These are phyloP conservation scores for Gambusia affinis DNA, from an alignment of 2,113 vertebrate species.

Conservation along the genomic window DNA sequence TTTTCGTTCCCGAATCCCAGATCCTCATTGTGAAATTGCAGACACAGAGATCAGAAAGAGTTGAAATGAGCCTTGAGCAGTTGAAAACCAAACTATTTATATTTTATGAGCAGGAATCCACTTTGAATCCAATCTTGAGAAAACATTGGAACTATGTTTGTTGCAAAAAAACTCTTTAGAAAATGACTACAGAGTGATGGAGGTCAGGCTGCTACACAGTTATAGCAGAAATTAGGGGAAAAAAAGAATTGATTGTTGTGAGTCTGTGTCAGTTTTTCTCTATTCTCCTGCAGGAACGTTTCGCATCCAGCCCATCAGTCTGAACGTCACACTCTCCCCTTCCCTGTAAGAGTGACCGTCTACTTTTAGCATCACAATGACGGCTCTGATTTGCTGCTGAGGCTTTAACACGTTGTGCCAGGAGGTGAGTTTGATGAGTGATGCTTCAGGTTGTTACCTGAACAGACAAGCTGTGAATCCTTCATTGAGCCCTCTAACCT, in stretches of 20 bases:
- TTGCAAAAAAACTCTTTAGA: too few relatives aligned
- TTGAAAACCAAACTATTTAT: too few relatives aligned
- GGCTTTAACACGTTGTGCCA: background rate
- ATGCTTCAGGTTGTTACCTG: conserved; percentile 15
- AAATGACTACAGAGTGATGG: too few relatives aligned
- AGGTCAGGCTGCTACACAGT: conserved; percentile 5
- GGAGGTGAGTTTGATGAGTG: background rate
- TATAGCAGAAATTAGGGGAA: background rate
- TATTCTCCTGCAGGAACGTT: conserved; percentile 20
- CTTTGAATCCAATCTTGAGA: too few relatives aligned
- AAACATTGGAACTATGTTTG: too few relatives aligned
- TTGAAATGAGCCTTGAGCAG: too few relatives aligned
- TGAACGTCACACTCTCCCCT: background rate
- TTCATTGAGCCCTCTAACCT: background rate
- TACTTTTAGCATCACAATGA: background rate
- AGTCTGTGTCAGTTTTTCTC: conserved; percentile 3
- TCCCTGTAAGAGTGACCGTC: background rate
- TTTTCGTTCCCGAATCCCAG: too few relatives aligned
- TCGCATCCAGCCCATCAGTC: background rate
- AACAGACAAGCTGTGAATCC: conserved; percentile 23
- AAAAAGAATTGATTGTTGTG: background rate
- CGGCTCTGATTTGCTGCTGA: background rate
- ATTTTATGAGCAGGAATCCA: too few relatives aligned
- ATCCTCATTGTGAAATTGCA: too few relatives aligned
- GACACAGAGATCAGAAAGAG: too few relatives aligned